Base-by-base conservation (phyloP, 1,140 invertebrate species). In the Anastrepha ludens region DNA sequence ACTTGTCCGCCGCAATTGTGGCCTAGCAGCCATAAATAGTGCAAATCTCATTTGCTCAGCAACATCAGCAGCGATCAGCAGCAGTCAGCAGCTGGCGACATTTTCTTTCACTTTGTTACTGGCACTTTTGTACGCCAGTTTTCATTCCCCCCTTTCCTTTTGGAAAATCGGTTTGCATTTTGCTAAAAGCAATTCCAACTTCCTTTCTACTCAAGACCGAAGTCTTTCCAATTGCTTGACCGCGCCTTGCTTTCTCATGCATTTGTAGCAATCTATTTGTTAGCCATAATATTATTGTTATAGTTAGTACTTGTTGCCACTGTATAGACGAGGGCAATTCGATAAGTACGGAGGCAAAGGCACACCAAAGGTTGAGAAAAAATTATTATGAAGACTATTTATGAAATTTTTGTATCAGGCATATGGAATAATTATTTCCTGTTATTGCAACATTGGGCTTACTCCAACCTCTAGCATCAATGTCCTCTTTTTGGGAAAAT, bases 11-110 rank as follows among this genome's bases (percentile, higher is more conserved):
- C 67, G 15, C 50, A 81, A 20, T 81, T 81, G 74, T 81, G 17
- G 8, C n/a, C n/a, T 6, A 81, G n/a, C 74, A 55, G 74, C 74
- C 74, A 81, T 81, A 81, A 81, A 81, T 81, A 81, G 74, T 55
- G 74, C 20, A 81, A 81, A 81, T 81, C 74, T 81, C 74, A 55
- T 81, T 81, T 81, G 50, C 74, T 55, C 50, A 81, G 39, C 47
- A 55, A n/a, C 74, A 81, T 11, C 44, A 55, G 50, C 47, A 81
- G 67, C 39, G 4, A 70, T 7, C 39, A 13, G 5, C 64, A 29
- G 64, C 11, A 67, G 47, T 55, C 74, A 11, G n/a, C 74, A 58
- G 47, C 74, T 81, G 74, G 44, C 74, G 74, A 81, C 74, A 55
- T 81, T 81, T 50, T 81, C 74, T 81, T 81, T 81, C 44, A 81